Evolutionary conservation across 2,888 invertebrate species (phyloP), one percentile per base, ranked within the genome.

Genomic region (Drosophila atripex): DNA sequence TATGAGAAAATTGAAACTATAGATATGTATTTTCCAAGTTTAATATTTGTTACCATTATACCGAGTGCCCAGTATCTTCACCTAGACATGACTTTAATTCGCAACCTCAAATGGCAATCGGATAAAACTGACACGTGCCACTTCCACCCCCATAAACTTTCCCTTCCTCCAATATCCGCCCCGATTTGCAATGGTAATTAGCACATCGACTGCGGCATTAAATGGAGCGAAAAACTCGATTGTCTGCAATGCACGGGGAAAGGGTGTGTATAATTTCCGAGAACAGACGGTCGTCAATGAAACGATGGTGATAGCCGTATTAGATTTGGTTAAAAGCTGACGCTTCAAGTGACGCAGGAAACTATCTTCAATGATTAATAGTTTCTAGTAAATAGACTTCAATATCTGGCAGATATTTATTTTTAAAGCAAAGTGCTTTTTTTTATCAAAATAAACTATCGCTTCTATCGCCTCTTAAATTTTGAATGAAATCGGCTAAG

Each of bases 171-270:
- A 8, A 12, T 18, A 32, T 45, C 14, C 41, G 28, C 38, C 21
- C 21, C 14, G 16, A 12, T 35, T 39, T 21, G 14, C 16, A 35
- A 38, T 46, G 55, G 58, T 74, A 80, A 86, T 86, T 86, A 86
- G 59, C 49, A n/a, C 18, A 51, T 47, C 30, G 54, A 71, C 57
- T 50, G 74, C n/a, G 50, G 18, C 57, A 71, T 78, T 86, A 72
- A 84, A 88, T 84, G 88, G 75, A 50, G 65, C 70, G 75, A 66
- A 66, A 86, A 80, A 76, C 72, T 49, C 54, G 55, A 77, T 75
- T 66, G 68, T 80, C 57, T 51, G 50, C 46, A 55, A 49, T 56
- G 55, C 53, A 54, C 54, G 49, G 45, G 47, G 32, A 47, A 54
- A 21, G 46, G 61, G 30, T 16, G 6, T 12, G 35, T 23, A 14